These are phyloP conservation scores for Oryzias sinensis DNA, from an alignment of 2,797 vertebrate species.

Conservation along the genomic window DNA sequence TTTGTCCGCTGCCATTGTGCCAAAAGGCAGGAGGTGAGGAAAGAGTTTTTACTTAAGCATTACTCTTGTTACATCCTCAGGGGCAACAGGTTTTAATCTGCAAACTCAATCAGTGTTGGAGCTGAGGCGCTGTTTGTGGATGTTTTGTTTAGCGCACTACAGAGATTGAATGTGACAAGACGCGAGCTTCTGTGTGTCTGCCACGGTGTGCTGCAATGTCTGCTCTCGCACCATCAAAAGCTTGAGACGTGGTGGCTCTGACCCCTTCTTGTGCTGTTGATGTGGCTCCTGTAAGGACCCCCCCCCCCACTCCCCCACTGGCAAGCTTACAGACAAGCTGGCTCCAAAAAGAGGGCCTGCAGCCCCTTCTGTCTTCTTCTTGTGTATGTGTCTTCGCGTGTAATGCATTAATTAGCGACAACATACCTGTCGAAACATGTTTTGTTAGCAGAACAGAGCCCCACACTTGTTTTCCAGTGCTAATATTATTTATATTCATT, in stretches of 20 bases:
- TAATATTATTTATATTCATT: constrained; percentile 59
- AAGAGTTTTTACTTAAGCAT: constrained; percentile 26
- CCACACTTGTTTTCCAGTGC: constrained; percentile 57
- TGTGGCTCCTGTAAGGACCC: constrained; percentile 70
- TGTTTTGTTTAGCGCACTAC: constrained; percentile 10
- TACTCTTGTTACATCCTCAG: constrained; percentile 30
- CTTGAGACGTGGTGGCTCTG: constrained; percentile 39
- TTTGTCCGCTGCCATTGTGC: constrained; percentile 6
- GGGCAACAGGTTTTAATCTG: constrained; percentile 29
- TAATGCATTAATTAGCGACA: constrained; percentile 37
- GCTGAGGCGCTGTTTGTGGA: constrained; percentile 6
- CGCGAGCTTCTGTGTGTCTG: constrained; percentile 35
- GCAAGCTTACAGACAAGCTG: constrained; percentile 73
- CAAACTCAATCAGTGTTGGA: constrained; percentile 29
- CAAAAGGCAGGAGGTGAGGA: constrained; percentile 29
- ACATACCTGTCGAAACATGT: constrained; percentile 76
- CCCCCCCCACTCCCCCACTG: constrained; percentile 8
- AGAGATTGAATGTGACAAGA: constrained; percentile 46
- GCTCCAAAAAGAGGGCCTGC: constrained; percentile 70
- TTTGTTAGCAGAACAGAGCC: constrained; percentile 56
- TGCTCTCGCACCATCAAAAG: constrained; percentile 54
- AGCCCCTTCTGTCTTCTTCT: constrained; percentile 59
- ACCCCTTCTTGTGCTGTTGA: constrained; percentile 58
- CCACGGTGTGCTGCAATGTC: constrained; percentile 23
- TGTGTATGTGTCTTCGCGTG: constrained; percentile 23